Evolutionary conservation across 2,888 invertebrate genomes (phyloP).

Genomic region (Ctenicera cuprea): DNA sequence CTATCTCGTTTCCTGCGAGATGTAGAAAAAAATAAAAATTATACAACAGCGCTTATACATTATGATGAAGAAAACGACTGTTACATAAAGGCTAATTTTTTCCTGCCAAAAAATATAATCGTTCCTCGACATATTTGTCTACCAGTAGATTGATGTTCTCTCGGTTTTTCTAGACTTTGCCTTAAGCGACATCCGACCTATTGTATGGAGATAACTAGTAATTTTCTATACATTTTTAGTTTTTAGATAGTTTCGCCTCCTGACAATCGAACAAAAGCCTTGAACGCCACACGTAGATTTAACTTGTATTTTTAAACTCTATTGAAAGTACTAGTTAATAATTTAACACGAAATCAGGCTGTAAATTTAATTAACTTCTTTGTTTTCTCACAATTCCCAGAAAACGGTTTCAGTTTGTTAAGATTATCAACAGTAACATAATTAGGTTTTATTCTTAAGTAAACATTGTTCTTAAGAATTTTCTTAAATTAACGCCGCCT

Average conservation of each 20-base stretch:
- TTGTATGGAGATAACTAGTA: slow-evolving; percentile 46
- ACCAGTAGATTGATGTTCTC: slow-evolving; percentile 42
- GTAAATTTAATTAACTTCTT: slow-evolving; percentile 19
- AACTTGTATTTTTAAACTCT: slow-evolving; percentile 10
- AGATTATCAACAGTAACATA: neutral
- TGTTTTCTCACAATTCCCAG: neutral
- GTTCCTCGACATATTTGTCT: slow-evolving; percentile 40
- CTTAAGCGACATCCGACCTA: slow-evolving; percentile 40
- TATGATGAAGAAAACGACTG: slow-evolving; percentile 31
- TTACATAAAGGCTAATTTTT: slow-evolving; percentile 33
- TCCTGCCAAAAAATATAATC: slow-evolving; percentile 43
- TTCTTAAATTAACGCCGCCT: neutral
- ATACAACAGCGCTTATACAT: slow-evolving; percentile 28
- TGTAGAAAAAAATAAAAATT: slow-evolving; percentile 28
- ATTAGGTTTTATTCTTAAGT: neutral
- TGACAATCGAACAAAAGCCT: slow-evolving; percentile 33
- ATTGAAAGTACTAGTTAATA: slow-evolving; percentile 8
- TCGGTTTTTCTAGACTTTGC: slow-evolving; percentile 37
- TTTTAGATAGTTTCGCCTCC: slow-evolving; percentile 39
- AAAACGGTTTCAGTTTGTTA: slow-evolving; percentile 6
- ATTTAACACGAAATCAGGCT: slow-evolving; percentile 8
- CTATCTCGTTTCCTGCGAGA: slow-evolving; percentile 31
- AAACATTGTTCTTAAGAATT: neutral
- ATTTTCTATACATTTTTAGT: slow-evolving; percentile 41
- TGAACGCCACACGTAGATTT: slow-evolving; percentile 26